Evolutionary conservation across 2,797 vertebrate species (phyloP).

Genomic region (Enoplosus armatus): DNA sequence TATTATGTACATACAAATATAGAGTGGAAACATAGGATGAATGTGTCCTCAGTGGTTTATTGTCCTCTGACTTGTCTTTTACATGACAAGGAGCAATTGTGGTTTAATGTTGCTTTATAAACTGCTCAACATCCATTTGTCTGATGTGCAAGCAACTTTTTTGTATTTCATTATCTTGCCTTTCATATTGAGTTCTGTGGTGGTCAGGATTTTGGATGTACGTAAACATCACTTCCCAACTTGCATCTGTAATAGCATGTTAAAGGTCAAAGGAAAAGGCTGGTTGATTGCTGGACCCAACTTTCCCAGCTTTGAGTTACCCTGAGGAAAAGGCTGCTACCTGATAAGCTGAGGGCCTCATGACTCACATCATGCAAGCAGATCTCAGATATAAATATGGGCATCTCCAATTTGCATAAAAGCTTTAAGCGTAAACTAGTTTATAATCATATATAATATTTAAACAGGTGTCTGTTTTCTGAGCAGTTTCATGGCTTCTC

Average conservation of each 20-base stretch:
- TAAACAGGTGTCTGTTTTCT: conserved; percentile 2
- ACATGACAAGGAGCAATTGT: neutral
- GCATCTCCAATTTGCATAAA: neutral
- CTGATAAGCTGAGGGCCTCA: neutral
- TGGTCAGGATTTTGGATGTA: neutral
- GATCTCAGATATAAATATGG: neutral
- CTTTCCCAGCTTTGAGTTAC: neutral
- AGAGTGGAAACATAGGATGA: neutral
- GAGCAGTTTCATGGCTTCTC: neutral
- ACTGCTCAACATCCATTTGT: neutral
- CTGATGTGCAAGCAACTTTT: neutral
- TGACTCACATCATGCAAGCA: neutral
- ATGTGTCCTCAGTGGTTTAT: neutral
- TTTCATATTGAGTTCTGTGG: neutral
- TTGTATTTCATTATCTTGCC: neutral
- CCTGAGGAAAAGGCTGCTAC: too few relatives aligned
- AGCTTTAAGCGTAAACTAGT: neutral
- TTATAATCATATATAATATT: neutral
- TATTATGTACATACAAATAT: neutral
- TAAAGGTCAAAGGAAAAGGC: neutral
- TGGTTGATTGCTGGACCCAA: neutral
- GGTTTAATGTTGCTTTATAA: neutral
- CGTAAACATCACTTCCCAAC: neutral
- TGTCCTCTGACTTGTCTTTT: neutral
- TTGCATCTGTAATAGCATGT: neutral